Base-by-base conservation (phyloP, 2,113 vertebrate genomes). In the Phasianus colchicus region DNA sequence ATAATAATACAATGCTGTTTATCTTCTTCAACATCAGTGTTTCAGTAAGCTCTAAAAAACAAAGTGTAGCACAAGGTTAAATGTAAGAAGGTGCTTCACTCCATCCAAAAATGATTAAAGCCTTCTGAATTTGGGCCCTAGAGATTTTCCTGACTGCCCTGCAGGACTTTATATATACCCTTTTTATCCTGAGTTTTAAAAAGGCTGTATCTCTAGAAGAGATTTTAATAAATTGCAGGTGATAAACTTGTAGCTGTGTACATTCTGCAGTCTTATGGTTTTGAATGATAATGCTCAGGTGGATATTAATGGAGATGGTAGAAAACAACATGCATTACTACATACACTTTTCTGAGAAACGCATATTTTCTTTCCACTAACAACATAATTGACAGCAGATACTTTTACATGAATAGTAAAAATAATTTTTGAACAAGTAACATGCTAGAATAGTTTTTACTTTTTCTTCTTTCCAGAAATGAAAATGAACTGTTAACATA, bases 221-320 rank as follows among this genome's bases (percentile, higher is more conserved):
- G 1, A 82, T 54, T 87, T 90, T 57, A 82, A 78, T 73, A 54
- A 91, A 79, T 69, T 86, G 2, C 24, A 82, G 42, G 9, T 13
- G 6, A 83, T 61, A 79, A 91, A 73, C 22, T 11, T 69, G 29
- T 10, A 84, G 32, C 11, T 66, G 14, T 21, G 24, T 70, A 45
- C 5, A 3, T 87, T 87, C 48, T 38, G 38, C 48, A 65, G 21
- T 9, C 30, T 82, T 93, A 83, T 65, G 40, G 4, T 58, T 92
- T 89, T 89, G 70, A 95, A 32, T 65, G 13, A 61, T 50, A 54
- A 14, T n/a, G n/a, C 73, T 94, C 48, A 63, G 48, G 34, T 75
- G 83, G 36, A 34, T 82, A 91, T 90, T 76, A 65, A 93, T 93
- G 82, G 92, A 79, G 13, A 18, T 13, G 12, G 16, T 65, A 84